Base-by-base conservation (phyloP, 2,113 vertebrate genomes). In the Arenaria interpres region DNA sequence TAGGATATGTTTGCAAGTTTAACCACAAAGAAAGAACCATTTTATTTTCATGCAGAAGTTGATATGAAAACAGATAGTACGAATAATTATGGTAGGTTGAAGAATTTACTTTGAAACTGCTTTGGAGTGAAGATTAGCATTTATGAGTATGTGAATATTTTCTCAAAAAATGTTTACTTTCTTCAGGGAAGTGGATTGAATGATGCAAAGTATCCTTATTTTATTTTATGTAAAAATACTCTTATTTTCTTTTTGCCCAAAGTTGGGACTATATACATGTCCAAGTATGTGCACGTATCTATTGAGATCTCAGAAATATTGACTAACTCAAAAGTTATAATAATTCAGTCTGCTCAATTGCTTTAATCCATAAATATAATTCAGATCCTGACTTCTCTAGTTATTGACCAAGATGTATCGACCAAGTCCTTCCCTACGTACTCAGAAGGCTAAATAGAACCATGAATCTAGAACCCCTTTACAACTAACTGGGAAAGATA, bases 51-150 rank as follows among this genome's bases (percentile, higher is more conserved):
- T 72, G 27, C n/a, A 91, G 53, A 85, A 79, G 53, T 25, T 76
- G 69, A 73, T 91, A 57, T 32, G 64, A 91, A 93, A 92, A 81
- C 41, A 78, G 39, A 48, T 66, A 87, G 15, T 12, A 39, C 37
- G 45, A 91, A 80, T 85, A 82, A 91, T 85, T 88, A 85, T 22
- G 17, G 16, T 48, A 48, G 32, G 33, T 66, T 76, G 39, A 91
- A 94, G 33, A 88, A 79, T 77, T 83, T 76, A 27, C 54, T 79
- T 85, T 69, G 27, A 85, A 91, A 50, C 15, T 53, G 27, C 17
- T 90, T 80, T 10, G 7, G 59, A 88, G 21, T 25, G 87, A 85
- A 91, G 66, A 85, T 72, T 25, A 75, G 9, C 22, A 86, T 74
- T 64, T 77, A 32, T 23, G 50, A 63, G 32, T 22, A 53, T 15